phyloP scores from a whole-genome alignment of 2,797 vertebrate species.

The Vireo griseus region DNA sequence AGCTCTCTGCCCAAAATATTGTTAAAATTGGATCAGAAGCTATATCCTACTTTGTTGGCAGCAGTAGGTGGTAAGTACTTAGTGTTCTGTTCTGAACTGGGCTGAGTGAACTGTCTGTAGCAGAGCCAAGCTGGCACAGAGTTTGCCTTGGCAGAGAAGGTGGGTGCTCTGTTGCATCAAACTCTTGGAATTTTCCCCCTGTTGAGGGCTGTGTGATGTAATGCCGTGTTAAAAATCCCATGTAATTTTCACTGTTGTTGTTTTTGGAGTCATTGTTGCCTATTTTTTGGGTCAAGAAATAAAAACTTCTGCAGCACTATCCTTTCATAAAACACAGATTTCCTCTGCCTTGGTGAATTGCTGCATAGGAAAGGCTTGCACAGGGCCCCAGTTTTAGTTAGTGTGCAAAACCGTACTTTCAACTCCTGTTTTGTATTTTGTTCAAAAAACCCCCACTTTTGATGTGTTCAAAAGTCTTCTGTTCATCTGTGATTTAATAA shows the following conservation, averaged over 20 bases:
- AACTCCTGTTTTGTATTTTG: not conserved
- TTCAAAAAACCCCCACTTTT: not conserved
- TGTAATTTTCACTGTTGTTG: not conserved
- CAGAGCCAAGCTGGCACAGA: not conserved
- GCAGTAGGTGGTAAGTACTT: not conserved
- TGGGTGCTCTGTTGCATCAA: not conserved
- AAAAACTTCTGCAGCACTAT: not conserved
- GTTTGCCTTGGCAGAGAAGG: not conserved
- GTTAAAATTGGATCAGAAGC: not conserved
- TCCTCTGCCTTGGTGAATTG: not conserved
- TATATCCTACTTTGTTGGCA: not conserved
- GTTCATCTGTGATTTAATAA: not conserved
- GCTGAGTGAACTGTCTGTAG: not conserved
- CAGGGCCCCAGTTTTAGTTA: not conserved
- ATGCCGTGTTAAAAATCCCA: not conserved
- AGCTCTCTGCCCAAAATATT: not conserved
- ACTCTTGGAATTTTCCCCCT: not conserved
- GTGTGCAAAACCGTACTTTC: not conserved
- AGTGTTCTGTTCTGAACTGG: not conserved
- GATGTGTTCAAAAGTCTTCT: not conserved
- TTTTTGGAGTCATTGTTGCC: not conserved
- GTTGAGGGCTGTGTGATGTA: not conserved
- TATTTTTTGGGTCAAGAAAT: not conserved
- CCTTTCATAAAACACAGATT: not conserved
- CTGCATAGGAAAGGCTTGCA: not conserved